phyloP scores from a whole-genome alignment of 92 coral and sea anemone genomes.

The Micromussa lordhowensis region DNA sequence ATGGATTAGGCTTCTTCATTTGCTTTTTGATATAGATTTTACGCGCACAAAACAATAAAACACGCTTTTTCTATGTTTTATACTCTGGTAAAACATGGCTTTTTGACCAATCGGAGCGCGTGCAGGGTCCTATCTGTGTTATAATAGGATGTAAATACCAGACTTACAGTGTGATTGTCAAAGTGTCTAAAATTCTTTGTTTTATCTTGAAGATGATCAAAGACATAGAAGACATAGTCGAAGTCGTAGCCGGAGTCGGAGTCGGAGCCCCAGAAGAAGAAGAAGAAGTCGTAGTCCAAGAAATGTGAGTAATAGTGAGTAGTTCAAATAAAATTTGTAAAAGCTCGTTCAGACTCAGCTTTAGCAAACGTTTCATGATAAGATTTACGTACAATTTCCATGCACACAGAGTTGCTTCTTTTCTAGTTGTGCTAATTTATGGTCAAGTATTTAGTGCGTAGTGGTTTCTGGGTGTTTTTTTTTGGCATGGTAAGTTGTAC shows the following conservation, averaged over 20 bases:
- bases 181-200: neutral
- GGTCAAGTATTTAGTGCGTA: neutral
- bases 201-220: slow-evolving; percentile 23
- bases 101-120: no score
- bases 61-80: no score
- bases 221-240: slow-evolving; percentile 46
- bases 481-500: neutral
- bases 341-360: neutral
- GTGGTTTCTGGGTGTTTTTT: neutral
- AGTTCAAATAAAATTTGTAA: neutral
- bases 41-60: no score
- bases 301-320: slow-evolving; percentile 9
- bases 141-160: neutral
- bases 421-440: neutral
- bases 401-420: neutral
- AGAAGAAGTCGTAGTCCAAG: slow-evolving; percentile 43
- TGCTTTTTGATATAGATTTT: no score
- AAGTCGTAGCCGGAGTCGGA: slow-evolving; percentile 50
- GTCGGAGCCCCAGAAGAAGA: slow-evolving; percentile 59
- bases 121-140: no score
- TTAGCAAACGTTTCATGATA: neutral
- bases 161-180: neutral
- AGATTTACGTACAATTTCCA: neutral
- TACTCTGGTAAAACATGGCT: no score
- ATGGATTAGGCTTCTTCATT: no score